These are phyloP conservation scores for Acronicta aceris DNA, from an alignment of 2,888 invertebrate genomes.

Conservation along the genomic window DNA sequence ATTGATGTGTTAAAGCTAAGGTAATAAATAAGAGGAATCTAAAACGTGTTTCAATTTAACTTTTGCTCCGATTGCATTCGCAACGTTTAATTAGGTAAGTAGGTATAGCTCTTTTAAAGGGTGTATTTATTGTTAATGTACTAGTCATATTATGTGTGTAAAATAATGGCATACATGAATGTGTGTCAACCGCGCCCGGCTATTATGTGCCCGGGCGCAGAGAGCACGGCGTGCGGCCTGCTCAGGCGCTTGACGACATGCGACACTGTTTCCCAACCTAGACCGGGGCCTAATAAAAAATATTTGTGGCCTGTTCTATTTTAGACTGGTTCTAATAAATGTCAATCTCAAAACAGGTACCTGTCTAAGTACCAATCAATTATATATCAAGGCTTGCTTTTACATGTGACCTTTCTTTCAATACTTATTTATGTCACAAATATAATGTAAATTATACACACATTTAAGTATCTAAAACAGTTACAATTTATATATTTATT, in stretches of 20 bases:
- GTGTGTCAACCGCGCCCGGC: slow-evolving; percentile 68
- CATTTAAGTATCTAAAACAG: no score
- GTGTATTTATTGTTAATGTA: slow-evolving; percentile 48
- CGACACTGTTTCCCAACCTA: slow-evolving; percentile 63
- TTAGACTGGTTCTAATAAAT: slow-evolving; percentile 56
- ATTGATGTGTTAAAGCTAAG: slow-evolving; percentile 79
- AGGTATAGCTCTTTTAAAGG: slow-evolving; percentile 15
- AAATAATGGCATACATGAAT: slow-evolving; percentile 63
- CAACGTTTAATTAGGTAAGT: slow-evolving; percentile 17
- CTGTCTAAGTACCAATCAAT: slow-evolving; percentile 22
- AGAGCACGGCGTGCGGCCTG: background rate
- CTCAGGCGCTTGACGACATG: slow-evolving; percentile 14
- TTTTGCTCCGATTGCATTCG: slow-evolving; percentile 23
- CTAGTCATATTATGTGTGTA: slow-evolving; percentile 48
- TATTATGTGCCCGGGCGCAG: slow-evolving; percentile 57
- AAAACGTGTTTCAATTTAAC: slow-evolving; percentile 49
- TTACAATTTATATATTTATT: no score
- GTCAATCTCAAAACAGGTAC: slow-evolving; percentile 46
- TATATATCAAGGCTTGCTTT: slow-evolving; percentile 47
- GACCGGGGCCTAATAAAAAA: slow-evolving; percentile 62
- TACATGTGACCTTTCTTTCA: slow-evolving; percentile 46
- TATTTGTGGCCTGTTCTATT: slow-evolving; percentile 54
- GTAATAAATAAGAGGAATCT: slow-evolving; percentile 87
- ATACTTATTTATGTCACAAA: slow-evolving; percentile 17
- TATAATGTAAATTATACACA: no score